phyloP scores from a whole-genome alignment of 1,140 invertebrate genomes.

The Pseudomyrmex gracilis region DNA sequence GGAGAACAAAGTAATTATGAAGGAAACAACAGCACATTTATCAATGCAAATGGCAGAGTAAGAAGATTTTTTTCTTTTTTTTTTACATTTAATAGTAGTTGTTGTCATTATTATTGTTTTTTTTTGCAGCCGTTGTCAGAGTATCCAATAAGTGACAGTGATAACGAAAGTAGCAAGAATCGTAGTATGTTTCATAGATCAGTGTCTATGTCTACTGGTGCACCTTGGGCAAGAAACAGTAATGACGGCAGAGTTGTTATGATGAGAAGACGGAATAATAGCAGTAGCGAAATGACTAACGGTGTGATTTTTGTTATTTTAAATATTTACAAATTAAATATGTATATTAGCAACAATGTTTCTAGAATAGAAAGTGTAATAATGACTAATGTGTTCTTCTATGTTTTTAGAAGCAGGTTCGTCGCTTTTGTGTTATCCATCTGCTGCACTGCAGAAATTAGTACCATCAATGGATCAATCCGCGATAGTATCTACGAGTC shows the following conservation, averaged over 20 bases:
- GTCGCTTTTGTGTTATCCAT: conserved; percentile 93
- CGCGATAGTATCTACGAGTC: conserved; percentile 83
- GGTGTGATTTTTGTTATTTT: conserved; percentile 42
- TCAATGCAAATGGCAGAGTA: conserved; percentile 81
- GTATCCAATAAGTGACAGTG: conserved; percentile 86
- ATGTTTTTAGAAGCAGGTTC: conserved; percentile 87
- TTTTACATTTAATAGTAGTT: conserved; percentile 11
- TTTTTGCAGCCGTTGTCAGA: conserved; percentile 87
- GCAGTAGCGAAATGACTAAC: conserved; percentile 88
- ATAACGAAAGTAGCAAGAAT: conserved; percentile 86
- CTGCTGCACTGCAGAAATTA: conserved; percentile 90
- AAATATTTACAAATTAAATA: not conserved
- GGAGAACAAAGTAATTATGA: conserved; percentile 79
- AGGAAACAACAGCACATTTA: conserved; percentile 71
- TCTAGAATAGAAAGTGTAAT: not conserved
- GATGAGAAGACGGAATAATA: conserved; percentile 90
- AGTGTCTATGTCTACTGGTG: conserved; percentile 88
- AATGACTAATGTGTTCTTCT: not conserved
- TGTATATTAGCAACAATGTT: too few species aligned
- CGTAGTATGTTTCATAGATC: conserved; percentile 88
- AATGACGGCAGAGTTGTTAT: conserved; percentile 88
- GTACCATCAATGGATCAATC: conserved; percentile 88
- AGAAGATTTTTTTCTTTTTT: conserved; percentile 52
- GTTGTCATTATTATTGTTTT: not conserved
- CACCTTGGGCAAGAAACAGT: conserved; percentile 87